These are phyloP conservation scores for Procambarus clarkii DNA, from an alignment of 1,140 invertebrate genomes.

Conservation along the genomic window DNA sequence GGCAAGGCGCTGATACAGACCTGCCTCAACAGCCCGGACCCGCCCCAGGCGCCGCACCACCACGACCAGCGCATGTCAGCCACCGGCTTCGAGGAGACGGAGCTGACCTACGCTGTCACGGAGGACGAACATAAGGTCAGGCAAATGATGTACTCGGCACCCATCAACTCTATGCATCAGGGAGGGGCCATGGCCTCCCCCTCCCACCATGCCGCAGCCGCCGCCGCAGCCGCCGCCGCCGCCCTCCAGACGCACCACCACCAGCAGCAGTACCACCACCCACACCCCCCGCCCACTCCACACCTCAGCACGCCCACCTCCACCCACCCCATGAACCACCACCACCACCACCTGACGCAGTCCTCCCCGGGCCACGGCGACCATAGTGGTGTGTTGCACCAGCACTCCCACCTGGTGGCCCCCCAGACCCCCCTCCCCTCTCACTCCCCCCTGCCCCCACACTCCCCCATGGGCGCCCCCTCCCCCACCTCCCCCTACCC, in stretches of 20 bases:
- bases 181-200: slow-evolving; percentile 72
- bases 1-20: slow-evolving; percentile 99
- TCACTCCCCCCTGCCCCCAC: slow-evolving; percentile 76
- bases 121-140: slow-evolving; percentile 97
- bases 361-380: slow-evolving; percentile 71
- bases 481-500: slow-evolving; percentile 69
- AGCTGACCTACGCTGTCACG: slow-evolving; percentile 96
- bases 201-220: slow-evolving; percentile 70
- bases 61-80: slow-evolving; percentile 96
- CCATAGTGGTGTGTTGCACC: slow-evolving; percentile 72
- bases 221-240: slow-evolving; percentile 75
- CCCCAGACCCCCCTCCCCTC: slow-evolving; percentile 74
- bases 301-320: slow-evolving; percentile 68
- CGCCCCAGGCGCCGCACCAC: slow-evolving; percentile 79
- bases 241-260: slow-evolving; percentile 73
- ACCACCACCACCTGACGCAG: slow-evolving; percentile 64
- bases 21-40: slow-evolving; percentile 98
- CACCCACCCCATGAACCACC: slow-evolving; percentile 66
- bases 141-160: slow-evolving; percentile 84
- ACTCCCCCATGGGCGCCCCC: slow-evolving; percentile 70
- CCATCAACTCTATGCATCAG: slow-evolving; percentile 72
- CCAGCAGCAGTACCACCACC: slow-evolving; percentile 70
- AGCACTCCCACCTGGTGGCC: slow-evolving; percentile 72
- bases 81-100: slow-evolving; percentile 98
- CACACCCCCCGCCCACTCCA: slow-evolving; percentile 70